phyloP scores from a whole-genome alignment of 2,113 vertebrate genomes.

The Lepisosteus osseus region DNA sequence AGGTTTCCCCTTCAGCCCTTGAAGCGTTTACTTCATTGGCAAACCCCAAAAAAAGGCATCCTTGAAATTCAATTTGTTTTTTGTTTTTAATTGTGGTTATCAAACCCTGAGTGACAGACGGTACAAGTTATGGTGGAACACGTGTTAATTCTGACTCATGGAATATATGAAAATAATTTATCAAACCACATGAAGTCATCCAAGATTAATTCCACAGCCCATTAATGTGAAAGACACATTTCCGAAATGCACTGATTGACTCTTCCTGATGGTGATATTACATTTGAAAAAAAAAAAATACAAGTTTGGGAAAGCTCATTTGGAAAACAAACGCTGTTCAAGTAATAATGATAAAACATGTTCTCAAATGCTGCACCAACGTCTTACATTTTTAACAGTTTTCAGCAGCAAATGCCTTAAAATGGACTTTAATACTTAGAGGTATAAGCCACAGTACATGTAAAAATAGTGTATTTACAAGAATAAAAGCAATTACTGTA shows the following conservation, averaged over 20 bases:
- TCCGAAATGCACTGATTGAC: constrained; percentile 29
- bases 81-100: constrained; percentile 35
- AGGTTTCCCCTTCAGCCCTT: constrained; percentile 58
- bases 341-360: too few species aligned
- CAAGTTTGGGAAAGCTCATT: constrained; percentile 16
- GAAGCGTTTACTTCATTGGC: constrained; percentile 55
- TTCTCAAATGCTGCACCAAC: too few species aligned
- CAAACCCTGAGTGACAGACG: constrained; percentile 30
- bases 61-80: constrained; percentile 33
- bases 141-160: constrained; percentile 48
- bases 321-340: background rate
- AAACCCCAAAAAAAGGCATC: constrained; percentile 49
- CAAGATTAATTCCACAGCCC: constrained; percentile 44
- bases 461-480: too few species aligned
- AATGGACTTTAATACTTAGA: too few species aligned
- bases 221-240: constrained; percentile 54
- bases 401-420: too few species aligned
- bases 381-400: too few species aligned
- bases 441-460: too few species aligned
- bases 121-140: constrained; percentile 44
- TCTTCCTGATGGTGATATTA: constrained; percentile 25
- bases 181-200: constrained; percentile 46
- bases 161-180: constrained; percentile 51
- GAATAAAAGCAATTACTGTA: too few species aligned
- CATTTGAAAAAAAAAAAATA: constrained; percentile 31